Percentiles rank a stretch among this genome's conserved stretches.
Evolutionary conservation across 2,113 vertebrate genomes (phyloP).

Genomic region (Gallinago jamesoni): DNA sequence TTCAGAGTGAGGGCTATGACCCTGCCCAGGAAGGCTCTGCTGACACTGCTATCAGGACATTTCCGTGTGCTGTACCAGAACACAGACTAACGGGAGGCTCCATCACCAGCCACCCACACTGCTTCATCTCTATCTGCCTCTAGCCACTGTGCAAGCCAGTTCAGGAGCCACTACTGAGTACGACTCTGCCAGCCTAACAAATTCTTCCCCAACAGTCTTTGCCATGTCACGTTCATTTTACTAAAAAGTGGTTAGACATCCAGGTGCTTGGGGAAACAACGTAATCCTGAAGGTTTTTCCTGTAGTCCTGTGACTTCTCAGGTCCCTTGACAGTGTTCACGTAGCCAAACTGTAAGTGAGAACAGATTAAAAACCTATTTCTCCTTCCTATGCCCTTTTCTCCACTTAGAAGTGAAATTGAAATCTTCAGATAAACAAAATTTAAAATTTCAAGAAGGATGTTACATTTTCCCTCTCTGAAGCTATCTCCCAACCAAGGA

Average conservation of each 20-base stretch:
- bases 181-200: background rate
- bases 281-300: background rate
- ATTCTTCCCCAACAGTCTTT: background rate
- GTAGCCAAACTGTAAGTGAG: background rate
- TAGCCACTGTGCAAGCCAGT: background rate
- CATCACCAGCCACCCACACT: background rate
- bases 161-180: background rate
- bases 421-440: background rate
- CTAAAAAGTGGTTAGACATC: background rate
- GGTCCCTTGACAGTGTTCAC: background rate
- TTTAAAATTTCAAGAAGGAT: background rate
- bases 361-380: background rate
- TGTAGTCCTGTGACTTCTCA: background rate
- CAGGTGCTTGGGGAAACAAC: background rate
- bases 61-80: background rate
- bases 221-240: fast-evolving
- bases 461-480: background rate
- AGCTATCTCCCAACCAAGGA: background rate
- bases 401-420: background rate
- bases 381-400: background rate
- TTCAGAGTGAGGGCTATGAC: background rate
- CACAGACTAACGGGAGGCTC: background rate
- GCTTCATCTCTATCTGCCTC: fast-evolving
- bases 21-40: background rate
- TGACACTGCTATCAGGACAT: background rate